Conservation (phyloP, 1,140 invertebrate species). For the Apocrypta bakeri region DNA sequence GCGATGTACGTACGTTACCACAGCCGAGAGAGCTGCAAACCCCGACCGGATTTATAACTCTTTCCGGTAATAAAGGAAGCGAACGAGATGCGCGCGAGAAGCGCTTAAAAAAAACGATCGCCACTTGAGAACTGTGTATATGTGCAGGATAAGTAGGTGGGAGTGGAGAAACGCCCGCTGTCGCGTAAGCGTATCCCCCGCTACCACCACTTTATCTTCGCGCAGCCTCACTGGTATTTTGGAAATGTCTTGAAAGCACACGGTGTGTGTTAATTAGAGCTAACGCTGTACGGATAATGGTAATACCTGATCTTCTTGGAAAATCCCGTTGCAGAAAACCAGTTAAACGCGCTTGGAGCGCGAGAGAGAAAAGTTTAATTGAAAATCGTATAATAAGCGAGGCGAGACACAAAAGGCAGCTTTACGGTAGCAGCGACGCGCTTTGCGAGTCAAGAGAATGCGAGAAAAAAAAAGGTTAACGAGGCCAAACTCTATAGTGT, state of each 20-base stretch:
- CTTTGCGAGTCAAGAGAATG: neutral
- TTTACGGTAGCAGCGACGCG: too few species aligned
- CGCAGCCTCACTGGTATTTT: neutral
- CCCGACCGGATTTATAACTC: conserved; percentile 44
- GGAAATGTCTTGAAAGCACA: neutral
- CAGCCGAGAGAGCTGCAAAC: neutral
- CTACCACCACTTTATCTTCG: neutral
- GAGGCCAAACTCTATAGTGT: too few species aligned
- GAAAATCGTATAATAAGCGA: neutral
- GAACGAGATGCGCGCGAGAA: neutral
- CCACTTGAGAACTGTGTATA: too few species aligned
- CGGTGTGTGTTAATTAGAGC: too few species aligned
- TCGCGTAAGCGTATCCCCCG: conserved; percentile 2
- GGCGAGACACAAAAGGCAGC: conserved; percentile 31
- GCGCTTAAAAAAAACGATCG: too few species aligned
- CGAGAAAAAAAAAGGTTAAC: conserved; percentile 37
- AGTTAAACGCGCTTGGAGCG: neutral
- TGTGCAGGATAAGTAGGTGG: conserved; percentile 2
- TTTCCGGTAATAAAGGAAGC: conserved; percentile 44
- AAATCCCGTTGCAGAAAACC: neutral
- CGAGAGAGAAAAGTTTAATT: conserved; percentile 22
- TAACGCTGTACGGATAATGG: too few species aligned
- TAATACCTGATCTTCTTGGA: neutral
- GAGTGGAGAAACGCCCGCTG: neutral
- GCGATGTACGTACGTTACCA: neutral